These are phyloP conservation scores for Crenichthys baileyi DNA, from an alignment of 2,797 vertebrate species.

Conservation along the genomic window DNA sequence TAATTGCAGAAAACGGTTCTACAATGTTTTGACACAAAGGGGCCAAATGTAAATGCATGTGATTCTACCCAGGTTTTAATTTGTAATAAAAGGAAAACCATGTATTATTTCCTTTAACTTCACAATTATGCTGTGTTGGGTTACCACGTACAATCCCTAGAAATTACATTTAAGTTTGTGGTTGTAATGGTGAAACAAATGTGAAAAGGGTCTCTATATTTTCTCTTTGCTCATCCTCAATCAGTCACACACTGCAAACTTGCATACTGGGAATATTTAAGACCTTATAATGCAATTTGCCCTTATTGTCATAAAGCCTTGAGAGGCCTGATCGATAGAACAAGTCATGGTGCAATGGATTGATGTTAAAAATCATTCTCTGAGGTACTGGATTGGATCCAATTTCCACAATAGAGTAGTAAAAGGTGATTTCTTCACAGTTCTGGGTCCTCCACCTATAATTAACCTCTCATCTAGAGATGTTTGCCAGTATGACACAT, in stretches of 20 bases:
- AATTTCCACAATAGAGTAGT: slow-evolving; percentile 84
- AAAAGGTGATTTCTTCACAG: slow-evolving; percentile 82
- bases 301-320: slow-evolving; percentile 15
- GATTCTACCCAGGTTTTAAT: background rate
- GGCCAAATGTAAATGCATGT: background rate
- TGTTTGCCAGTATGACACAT: slow-evolving; percentile 22
- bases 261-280: background rate
- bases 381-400: slow-evolving; percentile 81
- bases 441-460: slow-evolving; percentile 69
- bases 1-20: background rate
- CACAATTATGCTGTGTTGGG: background rate
- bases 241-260: background rate
- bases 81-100: background rate
- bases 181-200: background rate
- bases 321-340: slow-evolving; percentile 54
- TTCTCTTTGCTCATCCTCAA: background rate
- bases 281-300: background rate
- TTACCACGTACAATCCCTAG: background rate
- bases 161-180: background rate
- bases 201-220: background rate
- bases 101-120: background rate
- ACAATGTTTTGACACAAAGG: background rate
- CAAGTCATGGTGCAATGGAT: slow-evolving; percentile 68
- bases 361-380: slow-evolving; percentile 80
- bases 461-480: slow-evolving; percentile 60